A percentile compares a stretch with the other conserved stretches of the same genome.
phyloP scores from a whole-genome alignment of 30 jellyfish, hydroid and myxozoan species.

The Aurelia sp. region DNA sequence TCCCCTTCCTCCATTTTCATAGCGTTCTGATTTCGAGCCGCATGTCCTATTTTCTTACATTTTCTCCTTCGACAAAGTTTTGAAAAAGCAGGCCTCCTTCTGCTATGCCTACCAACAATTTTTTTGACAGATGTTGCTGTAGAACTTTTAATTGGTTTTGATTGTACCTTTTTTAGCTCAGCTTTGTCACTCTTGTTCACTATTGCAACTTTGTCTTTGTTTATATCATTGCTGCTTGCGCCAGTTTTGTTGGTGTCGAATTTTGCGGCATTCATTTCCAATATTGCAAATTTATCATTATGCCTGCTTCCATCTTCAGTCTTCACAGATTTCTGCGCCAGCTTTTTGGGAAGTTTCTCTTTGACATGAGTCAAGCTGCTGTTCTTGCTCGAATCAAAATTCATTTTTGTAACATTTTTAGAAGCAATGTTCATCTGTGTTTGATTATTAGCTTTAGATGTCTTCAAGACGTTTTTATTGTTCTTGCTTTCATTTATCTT shows the following conservation, averaged over 20 bases:
- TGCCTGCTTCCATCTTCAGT: background rate
- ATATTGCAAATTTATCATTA: background rate
- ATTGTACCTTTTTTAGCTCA: background rate
- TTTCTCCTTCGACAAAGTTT: too few relatives aligned
- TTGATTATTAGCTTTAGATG: too few relatives aligned
- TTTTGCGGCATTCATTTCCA: background rate
- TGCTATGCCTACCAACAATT: too few relatives aligned
- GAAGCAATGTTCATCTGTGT: too few relatives aligned
- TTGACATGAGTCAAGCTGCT: too few relatives aligned
- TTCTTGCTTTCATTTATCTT: too few relatives aligned
- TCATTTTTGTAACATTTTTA: too few relatives aligned
- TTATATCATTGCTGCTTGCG: background rate
- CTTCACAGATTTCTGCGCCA: background rate
- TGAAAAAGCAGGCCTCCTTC: too few relatives aligned
- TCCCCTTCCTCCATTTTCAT: conserved; percentile 46
- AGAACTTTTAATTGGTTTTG: background rate
- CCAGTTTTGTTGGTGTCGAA: background rate
- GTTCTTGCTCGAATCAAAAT: too few relatives aligned
- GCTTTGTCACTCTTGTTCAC: background rate
- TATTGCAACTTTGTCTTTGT: background rate
- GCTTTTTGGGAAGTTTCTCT: too few relatives aligned
- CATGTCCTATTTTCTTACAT: background rate
- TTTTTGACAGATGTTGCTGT: background rate
- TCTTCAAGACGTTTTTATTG: too few relatives aligned
- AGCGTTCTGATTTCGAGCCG: background rate